These are phyloP conservation scores for Etheostoma cragini DNA, from an alignment of 2,113 vertebrate genomes.

Conservation along the genomic window DNA sequence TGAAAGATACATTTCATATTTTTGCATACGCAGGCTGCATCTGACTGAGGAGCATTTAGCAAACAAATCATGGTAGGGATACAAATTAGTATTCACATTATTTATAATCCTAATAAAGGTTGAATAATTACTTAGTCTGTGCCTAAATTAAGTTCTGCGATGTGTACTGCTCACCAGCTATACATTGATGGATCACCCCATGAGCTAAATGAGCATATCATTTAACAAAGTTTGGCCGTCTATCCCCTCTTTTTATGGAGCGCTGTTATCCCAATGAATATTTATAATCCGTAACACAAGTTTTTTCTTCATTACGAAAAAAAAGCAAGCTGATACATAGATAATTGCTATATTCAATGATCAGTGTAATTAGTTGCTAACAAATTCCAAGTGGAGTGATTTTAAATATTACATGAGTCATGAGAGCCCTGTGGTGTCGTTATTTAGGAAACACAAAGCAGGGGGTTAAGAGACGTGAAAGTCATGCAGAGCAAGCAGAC, in stretches of 20 bases:
- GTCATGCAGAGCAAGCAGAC: slow-evolving; percentile 31
- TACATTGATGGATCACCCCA: slow-evolving; percentile 62
- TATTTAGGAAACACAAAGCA: slow-evolving; percentile 53
- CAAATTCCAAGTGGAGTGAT: slow-evolving; percentile 70
- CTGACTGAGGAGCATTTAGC: slow-evolving; percentile 56
- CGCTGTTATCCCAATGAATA: slow-evolving; percentile 63
- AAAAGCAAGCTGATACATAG: slow-evolving; percentile 54
- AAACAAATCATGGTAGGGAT: slow-evolving; percentile 62
- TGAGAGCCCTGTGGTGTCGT: slow-evolving; percentile 51
- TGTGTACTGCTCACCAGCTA: slow-evolving; percentile 58
- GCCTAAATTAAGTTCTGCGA: slow-evolving; percentile 66
- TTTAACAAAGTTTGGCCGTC: slow-evolving; percentile 67
- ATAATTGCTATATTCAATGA: slow-evolving; percentile 81
- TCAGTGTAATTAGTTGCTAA: slow-evolving; percentile 78
- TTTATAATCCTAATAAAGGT: slow-evolving; percentile 71
- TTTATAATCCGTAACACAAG: slow-evolving; percentile 64
- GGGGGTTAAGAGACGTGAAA: slow-evolving; percentile 47
- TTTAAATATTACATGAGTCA: slow-evolving; percentile 75
- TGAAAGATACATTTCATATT: slow-evolving; percentile 44
- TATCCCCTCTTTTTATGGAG: slow-evolving; percentile 25
- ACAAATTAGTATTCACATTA: slow-evolving; percentile 65
- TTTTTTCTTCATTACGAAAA: slow-evolving; percentile 64
- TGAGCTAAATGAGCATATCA: slow-evolving; percentile 70
- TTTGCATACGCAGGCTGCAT: slow-evolving; percentile 27
- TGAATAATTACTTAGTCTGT: slow-evolving; percentile 58